Evolutionary conservation across 2,888 invertebrate genomes (phyloP).

Genomic region (Julus scandinavius): DNA sequence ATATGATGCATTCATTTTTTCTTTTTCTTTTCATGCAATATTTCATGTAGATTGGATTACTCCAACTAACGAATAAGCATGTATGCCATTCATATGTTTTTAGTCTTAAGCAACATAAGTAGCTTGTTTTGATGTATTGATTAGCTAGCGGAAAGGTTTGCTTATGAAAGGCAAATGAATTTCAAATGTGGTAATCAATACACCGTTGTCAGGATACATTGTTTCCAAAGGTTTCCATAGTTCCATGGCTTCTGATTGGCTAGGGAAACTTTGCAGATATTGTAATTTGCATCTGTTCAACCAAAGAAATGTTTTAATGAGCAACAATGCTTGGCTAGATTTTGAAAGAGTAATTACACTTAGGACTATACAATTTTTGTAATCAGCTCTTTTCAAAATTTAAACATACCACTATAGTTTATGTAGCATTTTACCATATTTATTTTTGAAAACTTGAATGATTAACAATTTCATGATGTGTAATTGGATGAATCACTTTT

Average conservation of each 20-base stretch:
- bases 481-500: no score
- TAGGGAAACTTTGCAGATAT: not conserved
- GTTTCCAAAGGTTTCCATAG: not conserved
- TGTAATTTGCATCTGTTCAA: not conserved
- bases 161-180: not conserved
- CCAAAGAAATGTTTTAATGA: not conserved
- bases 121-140: conserved; percentile 17
- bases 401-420: no score
- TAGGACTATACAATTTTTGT: not conserved
- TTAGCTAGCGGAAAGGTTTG: not conserved
- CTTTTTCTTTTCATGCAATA: not conserved
- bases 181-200: conserved; percentile 24
- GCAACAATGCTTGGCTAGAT: not conserved
- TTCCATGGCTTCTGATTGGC: not conserved
- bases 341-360: not conserved
- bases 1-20: not conserved
- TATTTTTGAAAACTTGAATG: no score
- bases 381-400: no score
- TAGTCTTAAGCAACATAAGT: not conserved
- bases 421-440: no score
- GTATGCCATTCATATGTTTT: not conserved
- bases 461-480: no score
- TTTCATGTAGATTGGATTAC: conserved; percentile 21
- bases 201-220: not conserved
- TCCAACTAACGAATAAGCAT: not conserved